Percentiles rank a stretch among this genome's conserved stretches.
phyloP scores from a whole-genome alignment of 2,888 invertebrate species.

The Ennomos erosarius region DNA sequence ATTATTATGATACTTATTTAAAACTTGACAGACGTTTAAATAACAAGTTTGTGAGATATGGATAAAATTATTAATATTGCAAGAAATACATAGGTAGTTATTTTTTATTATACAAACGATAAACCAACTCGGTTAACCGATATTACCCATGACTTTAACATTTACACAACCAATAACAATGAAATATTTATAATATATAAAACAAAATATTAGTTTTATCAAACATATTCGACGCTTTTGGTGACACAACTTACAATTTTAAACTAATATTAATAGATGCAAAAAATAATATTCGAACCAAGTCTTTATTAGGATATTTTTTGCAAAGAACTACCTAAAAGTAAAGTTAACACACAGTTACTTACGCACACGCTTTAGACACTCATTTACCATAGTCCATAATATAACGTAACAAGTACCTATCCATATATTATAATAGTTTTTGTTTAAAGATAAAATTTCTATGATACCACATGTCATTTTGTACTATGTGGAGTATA shows the following conservation, averaged over 20 bases:
- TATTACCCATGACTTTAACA: not conserved
- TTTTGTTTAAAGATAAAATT: slow-evolving; percentile 7
- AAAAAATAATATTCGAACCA: too few species aligned
- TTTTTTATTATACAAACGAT: not conserved
- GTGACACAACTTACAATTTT: not conserved
- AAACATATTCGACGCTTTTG: not conserved
- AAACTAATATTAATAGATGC: not conserved
- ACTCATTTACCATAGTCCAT: slow-evolving; percentile 1
- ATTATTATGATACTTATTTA: slow-evolving; percentile 27
- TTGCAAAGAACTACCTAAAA: not conserved
- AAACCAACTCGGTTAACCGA: slow-evolving; percentile 4
- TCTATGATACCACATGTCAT: slow-evolving; percentile 20
- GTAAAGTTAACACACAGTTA: slow-evolving; percentile 5
- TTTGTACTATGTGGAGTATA: slow-evolving; percentile 27
- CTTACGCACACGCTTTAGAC: slow-evolving; percentile 6
- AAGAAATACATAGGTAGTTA: not conserved
- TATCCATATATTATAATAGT: slow-evolving; percentile 5
- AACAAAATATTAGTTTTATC: not conserved
- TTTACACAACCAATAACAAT: slow-evolving; percentile 13
- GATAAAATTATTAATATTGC: not conserved
- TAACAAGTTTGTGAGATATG: slow-evolving; percentile 14
- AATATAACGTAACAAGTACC: not conserved
- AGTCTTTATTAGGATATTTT: too few species aligned
- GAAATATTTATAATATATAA: not conserved
- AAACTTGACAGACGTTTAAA: slow-evolving; percentile 11